Evolutionary conservation across 53 echinoderm and acorn worm species (phyloP).

Genomic region (Luidia sarsii): DNA sequence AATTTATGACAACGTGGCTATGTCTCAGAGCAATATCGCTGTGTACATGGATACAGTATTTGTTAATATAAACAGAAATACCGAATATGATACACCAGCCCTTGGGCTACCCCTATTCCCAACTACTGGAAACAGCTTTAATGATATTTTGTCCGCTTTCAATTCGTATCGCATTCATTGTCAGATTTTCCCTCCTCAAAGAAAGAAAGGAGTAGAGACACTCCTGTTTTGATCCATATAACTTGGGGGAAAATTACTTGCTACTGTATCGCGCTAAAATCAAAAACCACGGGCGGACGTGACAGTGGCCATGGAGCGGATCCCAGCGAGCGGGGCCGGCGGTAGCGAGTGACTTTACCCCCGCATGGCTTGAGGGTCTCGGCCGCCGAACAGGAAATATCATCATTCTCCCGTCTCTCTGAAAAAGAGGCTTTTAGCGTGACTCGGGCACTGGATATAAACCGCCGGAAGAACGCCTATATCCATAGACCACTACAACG

Average conservation of each 20-base stretch:
- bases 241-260: slow-evolving; percentile 27
- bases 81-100: background rate
- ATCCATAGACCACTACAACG: slow-evolving; percentile 46
- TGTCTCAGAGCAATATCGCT: slow-evolving; percentile 24
- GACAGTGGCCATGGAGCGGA: slow-evolving; percentile 17
- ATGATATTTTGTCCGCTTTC: slow-evolving; percentile 7
- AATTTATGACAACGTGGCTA: slow-evolving; percentile 16
- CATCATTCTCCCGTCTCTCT: slow-evolving; percentile 44
- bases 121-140: slow-evolving; percentile 5
- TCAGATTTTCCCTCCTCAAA: slow-evolving; percentile 20
- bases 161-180: slow-evolving; percentile 17
- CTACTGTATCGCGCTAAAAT: slow-evolving; percentile 14
- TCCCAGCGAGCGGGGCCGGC: slow-evolving; percentile 17
- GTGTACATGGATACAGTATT: no score
- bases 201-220: slow-evolving; percentile 6
- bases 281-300: slow-evolving; percentile 7
- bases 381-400: slow-evolving; percentile 57
- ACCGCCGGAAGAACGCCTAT: slow-evolving; percentile 53
- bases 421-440: slow-evolving; percentile 54
- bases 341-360: slow-evolving; percentile 21
- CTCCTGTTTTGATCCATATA: slow-evolving; percentile 31
- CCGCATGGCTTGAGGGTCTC: slow-evolving; percentile 23
- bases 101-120: background rate
- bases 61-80: background rate
- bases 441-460: slow-evolving; percentile 38